phyloP scores from a whole-genome alignment of 2,113 vertebrate species.

The Pterocles burchelli region DNA sequence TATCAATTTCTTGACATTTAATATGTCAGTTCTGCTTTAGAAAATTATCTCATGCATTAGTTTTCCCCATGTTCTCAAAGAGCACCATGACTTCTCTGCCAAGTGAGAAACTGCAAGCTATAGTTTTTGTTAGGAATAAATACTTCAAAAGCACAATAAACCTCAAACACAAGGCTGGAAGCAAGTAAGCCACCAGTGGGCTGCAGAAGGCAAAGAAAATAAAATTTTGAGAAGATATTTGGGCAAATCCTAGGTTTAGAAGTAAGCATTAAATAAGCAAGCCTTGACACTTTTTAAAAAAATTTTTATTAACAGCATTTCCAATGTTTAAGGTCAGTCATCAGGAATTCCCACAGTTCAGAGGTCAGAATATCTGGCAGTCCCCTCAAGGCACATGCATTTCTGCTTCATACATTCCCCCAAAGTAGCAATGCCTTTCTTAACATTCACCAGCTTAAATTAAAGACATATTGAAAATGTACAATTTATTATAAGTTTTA shows the following conservation, averaged over 20 bases:
- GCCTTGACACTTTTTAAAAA: not conserved
- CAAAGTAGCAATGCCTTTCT: not conserved
- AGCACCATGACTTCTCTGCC: not conserved
- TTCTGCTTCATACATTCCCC: not conserved
- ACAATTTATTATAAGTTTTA: not conserved
- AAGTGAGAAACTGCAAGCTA: not conserved
- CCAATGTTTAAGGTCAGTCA: not conserved
- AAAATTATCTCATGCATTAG: not conserved
- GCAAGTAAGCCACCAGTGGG: not conserved
- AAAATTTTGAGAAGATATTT: not conserved
- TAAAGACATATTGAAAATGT: not conserved
- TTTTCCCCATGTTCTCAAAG: not conserved
- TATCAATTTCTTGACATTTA: not conserved
- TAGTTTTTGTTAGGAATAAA: not conserved
- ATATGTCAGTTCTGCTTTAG: not conserved
- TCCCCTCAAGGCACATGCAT: not conserved
- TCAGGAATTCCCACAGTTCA: not conserved
- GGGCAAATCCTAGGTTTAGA: not conserved
- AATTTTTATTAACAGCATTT: not conserved
- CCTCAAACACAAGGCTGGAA: not conserved
- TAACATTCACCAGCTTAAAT: slow-evolving; percentile 17
- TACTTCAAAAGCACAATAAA: not conserved
- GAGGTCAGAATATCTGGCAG: not conserved
- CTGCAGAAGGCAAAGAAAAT: not conserved
- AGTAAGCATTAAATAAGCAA: not conserved